phyloP scores from a whole-genome alignment of 1,140 invertebrate species.

The Macrocentrus cingulum region DNA sequence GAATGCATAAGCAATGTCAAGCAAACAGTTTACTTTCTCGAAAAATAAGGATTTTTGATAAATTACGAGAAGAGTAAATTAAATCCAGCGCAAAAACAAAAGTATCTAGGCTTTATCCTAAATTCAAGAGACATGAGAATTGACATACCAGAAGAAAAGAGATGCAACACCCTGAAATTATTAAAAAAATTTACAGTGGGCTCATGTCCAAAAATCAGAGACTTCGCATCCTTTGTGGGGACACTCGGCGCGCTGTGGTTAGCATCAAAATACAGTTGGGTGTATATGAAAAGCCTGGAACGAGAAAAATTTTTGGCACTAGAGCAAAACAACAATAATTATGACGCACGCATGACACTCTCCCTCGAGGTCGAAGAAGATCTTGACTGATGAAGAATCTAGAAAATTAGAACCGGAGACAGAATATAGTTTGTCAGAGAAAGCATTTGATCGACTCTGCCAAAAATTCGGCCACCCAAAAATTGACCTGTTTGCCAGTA shows the following conservation, averaged over 20 bases:
- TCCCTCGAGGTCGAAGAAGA: background rate
- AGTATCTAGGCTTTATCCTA: constrained; percentile 15
- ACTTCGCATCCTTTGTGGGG: constrained; percentile 9
- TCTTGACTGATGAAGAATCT: constrained; percentile 17
- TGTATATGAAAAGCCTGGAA: constrained; percentile 13
- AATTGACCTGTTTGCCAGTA: constrained; percentile 37
- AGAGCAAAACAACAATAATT: constrained; percentile 5
- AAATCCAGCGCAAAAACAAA: background rate
- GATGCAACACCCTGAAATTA: background rate
- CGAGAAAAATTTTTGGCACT: constrained; percentile 18
- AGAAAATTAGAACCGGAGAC: constrained; percentile 18
- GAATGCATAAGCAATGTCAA: background rate
- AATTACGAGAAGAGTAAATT: constrained; percentile 13
- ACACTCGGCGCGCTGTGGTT: background rate
- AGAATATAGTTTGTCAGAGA: constrained; percentile 4
- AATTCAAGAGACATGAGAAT: constrained; percentile 9
- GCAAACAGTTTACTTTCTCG: constrained; percentile 5
- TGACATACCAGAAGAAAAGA: constrained; percentile 5
- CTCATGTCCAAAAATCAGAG: constrained; percentile 8
- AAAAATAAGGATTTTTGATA: constrained; percentile 8
- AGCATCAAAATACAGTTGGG: constrained; percentile 11
- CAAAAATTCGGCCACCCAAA: constrained; percentile 17
- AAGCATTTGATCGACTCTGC: constrained; percentile 12
- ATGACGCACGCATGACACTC: background rate
- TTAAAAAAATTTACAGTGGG: constrained; percentile 6